Evolutionary conservation across 2,888 invertebrate species (phyloP).

Genomic region (Acrobasis consociella): DNA sequence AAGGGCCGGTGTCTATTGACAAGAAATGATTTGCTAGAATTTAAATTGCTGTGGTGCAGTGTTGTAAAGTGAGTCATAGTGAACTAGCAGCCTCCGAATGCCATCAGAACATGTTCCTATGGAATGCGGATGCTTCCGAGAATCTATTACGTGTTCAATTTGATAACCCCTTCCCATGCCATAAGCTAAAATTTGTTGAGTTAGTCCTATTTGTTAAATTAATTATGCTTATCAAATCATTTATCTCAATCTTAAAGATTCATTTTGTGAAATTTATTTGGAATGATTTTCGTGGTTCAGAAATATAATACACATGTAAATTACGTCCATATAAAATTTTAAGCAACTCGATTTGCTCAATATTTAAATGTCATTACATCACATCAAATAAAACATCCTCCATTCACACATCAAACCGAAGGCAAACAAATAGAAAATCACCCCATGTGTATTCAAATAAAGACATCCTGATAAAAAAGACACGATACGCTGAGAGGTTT

Average conservation of each 20-base stretch:
- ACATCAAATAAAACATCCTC: background rate
- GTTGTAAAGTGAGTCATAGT: slow-evolving; percentile 67
- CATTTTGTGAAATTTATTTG: no score
- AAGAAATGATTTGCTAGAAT: slow-evolving; percentile 60
- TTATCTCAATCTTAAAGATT: background rate
- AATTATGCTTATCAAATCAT: no score
- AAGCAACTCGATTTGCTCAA: no score
- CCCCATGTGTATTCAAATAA: slow-evolving; percentile 11
- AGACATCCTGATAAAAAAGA: slow-evolving; percentile 20
- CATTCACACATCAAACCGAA: slow-evolving; percentile 10
- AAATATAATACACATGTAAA: no score
- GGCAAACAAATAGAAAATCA: slow-evolving; percentile 9
- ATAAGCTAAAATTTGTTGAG: slow-evolving; percentile 18
- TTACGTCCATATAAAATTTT: no score
- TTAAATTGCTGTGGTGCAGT: slow-evolving; percentile 70
- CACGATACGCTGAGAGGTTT: slow-evolving; percentile 26
- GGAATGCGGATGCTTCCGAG: slow-evolving; percentile 76
- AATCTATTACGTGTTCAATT: slow-evolving; percentile 51
- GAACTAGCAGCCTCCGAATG: slow-evolving; percentile 50
- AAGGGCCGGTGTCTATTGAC: slow-evolving; percentile 47
- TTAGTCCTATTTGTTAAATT: background rate
- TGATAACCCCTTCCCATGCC: slow-evolving; percentile 41
- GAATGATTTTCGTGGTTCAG: no score
- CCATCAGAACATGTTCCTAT: slow-evolving; percentile 68
- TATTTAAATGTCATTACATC: no score